These are phyloP conservation scores for Mycteria americana DNA, from an alignment of 2,797 vertebrate genomes.

Conservation along the genomic window DNA sequence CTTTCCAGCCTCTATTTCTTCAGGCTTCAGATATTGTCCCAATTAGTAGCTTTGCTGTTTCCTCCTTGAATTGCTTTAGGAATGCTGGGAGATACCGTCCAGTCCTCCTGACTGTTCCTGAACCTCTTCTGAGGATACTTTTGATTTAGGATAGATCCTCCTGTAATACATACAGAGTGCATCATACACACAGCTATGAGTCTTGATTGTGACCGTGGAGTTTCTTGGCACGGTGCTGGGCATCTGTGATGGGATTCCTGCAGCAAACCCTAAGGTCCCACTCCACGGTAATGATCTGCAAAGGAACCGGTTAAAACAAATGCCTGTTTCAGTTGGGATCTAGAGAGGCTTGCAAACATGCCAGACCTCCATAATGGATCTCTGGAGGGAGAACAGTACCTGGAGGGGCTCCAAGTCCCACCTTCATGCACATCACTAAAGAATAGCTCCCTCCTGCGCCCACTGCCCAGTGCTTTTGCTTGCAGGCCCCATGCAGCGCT, in stretches of 20 bases:
- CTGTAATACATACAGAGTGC: neutral
- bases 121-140: neutral
- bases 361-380: conserved; percentile 49
- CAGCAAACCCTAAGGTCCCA: neutral
- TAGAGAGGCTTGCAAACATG: conserved; percentile 39
- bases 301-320: conserved; percentile 57
- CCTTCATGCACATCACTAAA: conserved; percentile 21
- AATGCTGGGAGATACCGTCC: neutral
- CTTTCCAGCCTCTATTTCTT: neutral
- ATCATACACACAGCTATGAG: neutral
- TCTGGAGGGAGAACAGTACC: conserved; percentile 52
- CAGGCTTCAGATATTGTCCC: neutral
- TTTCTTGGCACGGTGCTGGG: neutral
- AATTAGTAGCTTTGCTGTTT: neutral
- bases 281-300: neutral
- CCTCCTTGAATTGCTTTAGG: neutral
- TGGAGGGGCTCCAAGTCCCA: conserved; percentile 59
- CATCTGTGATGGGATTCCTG: neutral
- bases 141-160: neutral
- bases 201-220: rapidly evolving
- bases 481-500: rapidly evolving
- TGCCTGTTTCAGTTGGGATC: conserved; percentile 39
- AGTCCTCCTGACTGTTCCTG: neutral
- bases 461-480: neutral
- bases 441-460: conserved; percentile 31